These are phyloP conservation scores for Halcyon malimbica DNA, from an alignment of 2,113 vertebrate genomes.

Conservation along the genomic window DNA sequence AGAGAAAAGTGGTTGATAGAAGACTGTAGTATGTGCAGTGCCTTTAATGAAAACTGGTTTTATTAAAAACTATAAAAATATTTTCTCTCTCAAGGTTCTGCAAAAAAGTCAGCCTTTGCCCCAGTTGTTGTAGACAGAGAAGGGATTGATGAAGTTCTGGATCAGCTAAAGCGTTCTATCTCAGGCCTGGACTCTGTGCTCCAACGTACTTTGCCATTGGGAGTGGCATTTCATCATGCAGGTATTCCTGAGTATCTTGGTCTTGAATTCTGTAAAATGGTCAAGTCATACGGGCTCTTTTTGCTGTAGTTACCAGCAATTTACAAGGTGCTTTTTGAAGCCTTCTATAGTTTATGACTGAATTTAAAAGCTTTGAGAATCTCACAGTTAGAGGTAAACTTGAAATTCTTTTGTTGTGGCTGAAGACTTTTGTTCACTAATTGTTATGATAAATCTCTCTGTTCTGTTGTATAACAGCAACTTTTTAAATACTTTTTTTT, in stretches of 20 bases:
- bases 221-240: slow-evolving; percentile 96
- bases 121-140: slow-evolving; percentile 81
- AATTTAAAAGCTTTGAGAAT: background rate
- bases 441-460: background rate
- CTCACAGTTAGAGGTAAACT: background rate
- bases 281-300: background rate
- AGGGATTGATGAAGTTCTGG: slow-evolving; percentile 82
- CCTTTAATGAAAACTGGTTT: background rate
- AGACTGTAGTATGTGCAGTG: background rate
- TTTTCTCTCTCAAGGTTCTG: slow-evolving; percentile 50
- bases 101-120: slow-evolving; percentile 37
- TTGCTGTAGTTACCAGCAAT: background rate
- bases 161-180: slow-evolving; percentile 86
- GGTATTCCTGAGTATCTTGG: slow-evolving; percentile 75
- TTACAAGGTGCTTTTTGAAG: background rate
- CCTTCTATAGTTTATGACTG: background rate
- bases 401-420: background rate
- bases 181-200: slow-evolving; percentile 90
- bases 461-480: background rate
- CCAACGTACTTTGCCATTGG: slow-evolving; percentile 88
- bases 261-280: background rate
- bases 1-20: slow-evolving; percentile 19
- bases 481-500: background rate
- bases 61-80: background rate
- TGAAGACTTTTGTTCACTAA: background rate